Base-by-base conservation (phyloP, 2,113 vertebrate genomes). In the Formicarius rufipectus region DNA sequence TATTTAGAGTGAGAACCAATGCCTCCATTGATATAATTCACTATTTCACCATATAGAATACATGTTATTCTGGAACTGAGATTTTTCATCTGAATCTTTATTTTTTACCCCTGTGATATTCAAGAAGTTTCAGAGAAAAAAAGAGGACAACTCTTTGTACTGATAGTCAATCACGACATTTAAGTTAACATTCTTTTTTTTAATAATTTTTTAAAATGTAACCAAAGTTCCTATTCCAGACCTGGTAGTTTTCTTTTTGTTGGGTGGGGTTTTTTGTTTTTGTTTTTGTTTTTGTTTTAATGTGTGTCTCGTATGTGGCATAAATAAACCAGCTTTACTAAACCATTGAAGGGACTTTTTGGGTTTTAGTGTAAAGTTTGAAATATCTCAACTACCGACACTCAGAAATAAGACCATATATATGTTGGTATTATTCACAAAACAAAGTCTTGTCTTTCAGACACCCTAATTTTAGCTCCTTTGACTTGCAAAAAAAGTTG, bases 241-340 rank as follows among this genome's bases (percentile, higher is more conserved):
- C 33, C 31, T 66, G 2, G 6, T 47, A 37, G n/a, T n/a, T n/a
- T n/a, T n/a, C n/a, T n/a, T n/a, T n/a, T n/a, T n/a, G n/a, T n/a
- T n/a, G n/a, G n/a, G n/a, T n/a, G n/a, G n/a, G n/a, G n/a, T n/a
- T n/a, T n/a, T n/a, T n/a, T n/a, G n/a, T n/a, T n/a, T n/a, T n/a
- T n/a, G n/a, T n/a, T n/a, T n/a, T n/a, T n/a, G n/a, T n/a, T n/a
- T n/a, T n/a, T n/a, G n/a, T n/a, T n/a, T n/a, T n/a, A n/a, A n/a
- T n/a, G n/a, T n/a, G 2, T 21, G 3, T 21, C 3, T 37, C 6
- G 42, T n/a, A 3, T 1, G 7, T 72, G 2, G 2, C 4, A 27
- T 42, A 75, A 71, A n/a, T 33, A 23, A 71, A 72, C 14, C 6
- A n/a, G 6, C 4, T 12, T 55, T 50, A 39, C 9, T 47, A 67